Evolutionary conservation across 2,888 invertebrate species (phyloP).

Genomic region (Syrphus vitripennis): DNA sequence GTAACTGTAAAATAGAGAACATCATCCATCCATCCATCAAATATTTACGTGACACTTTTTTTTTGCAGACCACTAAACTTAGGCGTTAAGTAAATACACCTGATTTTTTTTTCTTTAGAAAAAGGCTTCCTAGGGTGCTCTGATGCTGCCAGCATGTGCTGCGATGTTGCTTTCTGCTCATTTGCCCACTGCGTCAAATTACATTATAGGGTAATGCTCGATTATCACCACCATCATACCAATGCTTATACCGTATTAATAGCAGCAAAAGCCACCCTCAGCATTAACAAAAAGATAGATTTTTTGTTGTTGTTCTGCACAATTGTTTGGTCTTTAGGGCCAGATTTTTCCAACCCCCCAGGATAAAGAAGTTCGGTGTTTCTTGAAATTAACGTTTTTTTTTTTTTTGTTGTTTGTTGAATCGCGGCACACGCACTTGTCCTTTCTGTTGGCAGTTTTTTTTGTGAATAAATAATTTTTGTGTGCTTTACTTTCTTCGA

Average conservation of each 20-base stretch:
- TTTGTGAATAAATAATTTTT: constrained; percentile 46
- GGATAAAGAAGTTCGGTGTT: background rate
- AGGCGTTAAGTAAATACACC: constrained; percentile 46
- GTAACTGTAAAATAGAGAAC: background rate
- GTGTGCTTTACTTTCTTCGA: background rate
- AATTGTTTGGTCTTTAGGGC: constrained; percentile 1
- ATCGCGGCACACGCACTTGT: constrained; percentile 42
- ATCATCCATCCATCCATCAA: constrained; percentile 17
- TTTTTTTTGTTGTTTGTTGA: constrained; percentile 10
- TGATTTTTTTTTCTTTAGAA: background rate
- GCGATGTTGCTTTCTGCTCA: constrained; percentile 47
- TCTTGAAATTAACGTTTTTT: constrained; percentile 10
- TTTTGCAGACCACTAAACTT: constrained; percentile 37
- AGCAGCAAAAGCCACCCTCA: constrained; percentile 13
- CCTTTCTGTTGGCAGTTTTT: background rate
- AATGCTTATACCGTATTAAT: background rate
- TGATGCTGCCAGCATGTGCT: no score
- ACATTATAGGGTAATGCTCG: constrained; percentile 40
- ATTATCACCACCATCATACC: constrained; percentile 49
- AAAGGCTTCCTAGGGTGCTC: constrained; percentile 47
- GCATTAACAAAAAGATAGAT: background rate
- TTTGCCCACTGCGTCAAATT: constrained; percentile 48
- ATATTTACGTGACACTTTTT: constrained; percentile 2
- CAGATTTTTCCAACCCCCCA: background rate
- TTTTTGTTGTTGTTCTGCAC: background rate